These are phyloP conservation scores for Pelvicachromis taeniatus DNA, from an alignment of 2,113 vertebrate genomes.

Conservation along the genomic window DNA sequence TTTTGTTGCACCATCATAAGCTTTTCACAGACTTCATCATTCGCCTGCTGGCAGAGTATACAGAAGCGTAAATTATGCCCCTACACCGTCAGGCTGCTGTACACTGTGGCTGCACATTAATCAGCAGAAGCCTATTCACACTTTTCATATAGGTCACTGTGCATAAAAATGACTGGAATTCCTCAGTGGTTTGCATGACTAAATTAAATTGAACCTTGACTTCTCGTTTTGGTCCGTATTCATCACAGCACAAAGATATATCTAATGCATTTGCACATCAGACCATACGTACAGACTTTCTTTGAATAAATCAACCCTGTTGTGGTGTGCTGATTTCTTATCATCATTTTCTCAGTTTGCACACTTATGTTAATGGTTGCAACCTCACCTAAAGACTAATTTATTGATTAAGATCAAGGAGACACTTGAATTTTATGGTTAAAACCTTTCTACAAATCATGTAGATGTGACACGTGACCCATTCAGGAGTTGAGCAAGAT, in stretches of 20 bases:
- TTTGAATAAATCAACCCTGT: not conserved
- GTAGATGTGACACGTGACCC: not conserved
- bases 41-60: not conserved
- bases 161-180: not conserved
- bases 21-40: not conserved
- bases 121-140: not conserved
- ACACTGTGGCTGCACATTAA: not conserved
- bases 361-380: not conserved
- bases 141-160: not conserved
- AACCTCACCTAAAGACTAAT: not conserved
- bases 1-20: not conserved
- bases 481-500: not conserved
- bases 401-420: not conserved
- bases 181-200: not conserved
- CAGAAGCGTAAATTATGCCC: not conserved
- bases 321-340: not conserved
- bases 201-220: not conserved
- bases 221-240: not conserved
- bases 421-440: not conserved
- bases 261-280: not conserved
- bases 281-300: accelerated
- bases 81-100: not conserved
- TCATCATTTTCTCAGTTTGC: not conserved
- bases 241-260: not conserved
- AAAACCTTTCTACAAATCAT: not conserved